These are phyloP conservation scores for Heliconius himera DNA, from an alignment of 1,140 invertebrate species.

Conservation along the genomic window DNA sequence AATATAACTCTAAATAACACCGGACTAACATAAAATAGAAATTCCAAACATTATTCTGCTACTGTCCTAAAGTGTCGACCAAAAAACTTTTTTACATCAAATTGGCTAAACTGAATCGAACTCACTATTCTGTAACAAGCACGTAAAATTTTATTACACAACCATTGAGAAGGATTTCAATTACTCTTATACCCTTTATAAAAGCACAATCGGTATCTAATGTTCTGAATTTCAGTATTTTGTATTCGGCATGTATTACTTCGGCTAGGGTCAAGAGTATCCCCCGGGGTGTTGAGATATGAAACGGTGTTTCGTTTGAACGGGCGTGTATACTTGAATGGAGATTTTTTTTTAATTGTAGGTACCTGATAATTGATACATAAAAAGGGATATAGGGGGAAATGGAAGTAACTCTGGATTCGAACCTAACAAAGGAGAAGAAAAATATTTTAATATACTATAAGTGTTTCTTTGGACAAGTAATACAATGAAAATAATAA, in stretches of 20 bases:
- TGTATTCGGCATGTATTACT: constrained; percentile 32
- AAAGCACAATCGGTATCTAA: constrained; percentile 27
- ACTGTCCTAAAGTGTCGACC: background rate
- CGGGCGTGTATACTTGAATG: background rate
- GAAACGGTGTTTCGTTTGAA: constrained; percentile 13
- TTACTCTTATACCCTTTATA: constrained; percentile 29
- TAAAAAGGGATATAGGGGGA: too few species aligned
- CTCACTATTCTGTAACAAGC: background rate
- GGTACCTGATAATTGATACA: too few species aligned
- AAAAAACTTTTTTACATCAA: background rate
- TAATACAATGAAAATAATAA: too few species aligned
- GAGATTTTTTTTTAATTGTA: background rate
- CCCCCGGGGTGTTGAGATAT: constrained; percentile 2
- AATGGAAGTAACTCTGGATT: too few species aligned
- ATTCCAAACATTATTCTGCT: too few species aligned
- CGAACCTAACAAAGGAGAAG: too few species aligned
- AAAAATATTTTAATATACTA: too few species aligned
- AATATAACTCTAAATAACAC: too few species aligned
- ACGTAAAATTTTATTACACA: constrained; percentile 26
- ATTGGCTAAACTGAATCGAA: background rate
- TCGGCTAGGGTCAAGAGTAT: constrained; percentile 16
- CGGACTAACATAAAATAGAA: too few species aligned
- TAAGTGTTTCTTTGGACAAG: too few species aligned
- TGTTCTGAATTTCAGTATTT: constrained; percentile 10
- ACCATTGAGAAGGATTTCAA: constrained; percentile 39